Percentiles rank a stretch among this genome's conserved stretches.
phyloP scores from a whole-genome alignment of 2,113 vertebrate genomes.

The Burhinus oedicnemus region DNA sequence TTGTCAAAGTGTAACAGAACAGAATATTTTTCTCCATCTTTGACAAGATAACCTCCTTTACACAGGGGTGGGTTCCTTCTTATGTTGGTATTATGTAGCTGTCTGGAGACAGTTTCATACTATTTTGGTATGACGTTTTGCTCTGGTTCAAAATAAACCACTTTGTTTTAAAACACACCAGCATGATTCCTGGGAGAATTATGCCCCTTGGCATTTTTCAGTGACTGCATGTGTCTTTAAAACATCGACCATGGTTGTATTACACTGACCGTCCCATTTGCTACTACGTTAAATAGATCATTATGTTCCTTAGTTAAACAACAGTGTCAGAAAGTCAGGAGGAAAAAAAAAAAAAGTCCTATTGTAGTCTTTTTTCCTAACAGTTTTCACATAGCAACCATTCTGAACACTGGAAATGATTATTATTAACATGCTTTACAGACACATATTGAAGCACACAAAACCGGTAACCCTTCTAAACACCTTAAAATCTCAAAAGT shows the following conservation, averaged over 20 bases:
- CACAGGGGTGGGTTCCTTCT: background rate
- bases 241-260: background rate
- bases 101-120: conserved; percentile 16
- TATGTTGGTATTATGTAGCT: background rate
- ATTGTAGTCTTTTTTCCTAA: background rate
- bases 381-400: background rate
- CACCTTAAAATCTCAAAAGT: background rate
- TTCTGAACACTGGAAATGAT: background rate
- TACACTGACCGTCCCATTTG: background rate
- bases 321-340: background rate
- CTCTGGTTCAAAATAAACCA: conserved; percentile 31
- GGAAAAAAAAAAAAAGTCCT: background rate
- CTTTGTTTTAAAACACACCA: background rate
- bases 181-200: background rate
- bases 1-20: background rate
- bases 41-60: background rate
- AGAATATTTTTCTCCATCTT: background rate
- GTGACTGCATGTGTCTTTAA: background rate
- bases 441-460: background rate
- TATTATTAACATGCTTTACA: background rate
- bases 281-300: background rate
- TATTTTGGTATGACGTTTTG: conserved; percentile 48
- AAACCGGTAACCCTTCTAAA: background rate
- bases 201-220: background rate
- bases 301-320: background rate